Base-by-base conservation (phyloP, 2,888 invertebrate genomes). In the Ophion ellenae region DNA sequence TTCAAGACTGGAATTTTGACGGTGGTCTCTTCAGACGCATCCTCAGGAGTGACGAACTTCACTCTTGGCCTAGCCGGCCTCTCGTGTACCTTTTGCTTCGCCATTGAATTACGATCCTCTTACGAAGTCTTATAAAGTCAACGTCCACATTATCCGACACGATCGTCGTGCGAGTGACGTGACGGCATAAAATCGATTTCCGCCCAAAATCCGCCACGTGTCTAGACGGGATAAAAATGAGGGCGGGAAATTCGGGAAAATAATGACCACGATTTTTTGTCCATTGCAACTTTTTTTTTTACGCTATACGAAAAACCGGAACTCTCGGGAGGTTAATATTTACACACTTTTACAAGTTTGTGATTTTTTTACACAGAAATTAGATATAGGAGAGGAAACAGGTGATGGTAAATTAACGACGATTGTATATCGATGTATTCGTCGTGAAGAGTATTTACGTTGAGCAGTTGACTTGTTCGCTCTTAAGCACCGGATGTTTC, bases 1-100 rank as follows among this genome's bases (percentile, higher is more conserved):
- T 92, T 91, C 14, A 91, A 84, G 28, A 91, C 85, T 2, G 90
- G 88, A 71, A 91, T 87, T 73, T 87, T 90, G 9, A 87, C 83
- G 2, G 71, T 84, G 10, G 87, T 85, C 20, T 88, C 88, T 77
- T 88, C 87, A 17, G 84, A 67, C 3, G 82, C 64, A 64, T 88
- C 87, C 2, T 76, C 83, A 63, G 86, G 81, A 73, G 79, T 88
- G 10, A 75, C 36, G 45, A 88, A 66, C 80, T 89, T 92, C 5
- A 84, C 81, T 53, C 88, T 91, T 24, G 85, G 28, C 64, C 90
- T 91, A 6, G 76, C 59, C 10, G 87, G 67, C 75, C 89, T 89
- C 7, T 92, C 92, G 24, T 90, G 89, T 36, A 74, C 36, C 82
- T 90, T 92, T 14, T 71, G 85, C 74, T 89, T 91, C 3, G 87